These are phyloP conservation scores for Chironomus tentans DNA, from an alignment of 2,888 invertebrate species.

Conservation along the genomic window DNA sequence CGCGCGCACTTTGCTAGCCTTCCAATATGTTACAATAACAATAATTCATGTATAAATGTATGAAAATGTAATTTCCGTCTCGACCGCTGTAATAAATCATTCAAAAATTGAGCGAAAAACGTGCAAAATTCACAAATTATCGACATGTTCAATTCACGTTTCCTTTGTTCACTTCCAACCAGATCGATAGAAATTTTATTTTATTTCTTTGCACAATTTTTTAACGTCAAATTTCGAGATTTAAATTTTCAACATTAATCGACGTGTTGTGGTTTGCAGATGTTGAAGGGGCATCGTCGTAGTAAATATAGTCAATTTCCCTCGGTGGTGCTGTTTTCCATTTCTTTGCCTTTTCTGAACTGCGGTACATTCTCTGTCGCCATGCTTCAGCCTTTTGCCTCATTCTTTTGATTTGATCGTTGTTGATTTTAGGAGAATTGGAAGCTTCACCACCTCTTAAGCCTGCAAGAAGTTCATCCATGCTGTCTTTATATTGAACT, in stretches of 20 bases:
- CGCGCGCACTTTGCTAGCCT: neutral
- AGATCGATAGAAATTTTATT: neutral
- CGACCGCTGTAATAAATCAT: conserved; percentile 11
- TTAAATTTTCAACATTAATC: conserved; percentile 5
- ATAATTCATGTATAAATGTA: neutral
- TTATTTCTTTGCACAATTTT: neutral
- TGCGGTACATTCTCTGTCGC: neutral
- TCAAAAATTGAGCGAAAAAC: conserved; percentile 4
- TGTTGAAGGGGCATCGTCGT: neutral
- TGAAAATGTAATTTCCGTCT: conserved; percentile 3
- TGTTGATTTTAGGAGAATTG: neutral
- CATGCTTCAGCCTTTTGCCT: neutral
- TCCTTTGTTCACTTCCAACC: neutral
- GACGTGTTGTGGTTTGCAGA: neutral
- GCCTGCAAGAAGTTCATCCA: too few species aligned
- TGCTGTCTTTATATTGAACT: neutral
- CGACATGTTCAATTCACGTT: neutral
- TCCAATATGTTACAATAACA: neutral
- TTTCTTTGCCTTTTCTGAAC: neutral
- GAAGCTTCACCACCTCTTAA: neutral
- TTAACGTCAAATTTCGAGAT: conserved; percentile 11
- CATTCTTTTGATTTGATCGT: neutral
- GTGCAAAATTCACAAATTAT: neutral
- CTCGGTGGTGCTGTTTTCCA: neutral
- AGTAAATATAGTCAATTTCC: neutral